Conservation (phyloP, 2,797 vertebrate species). For the Sphenopsis melanotis region DNA sequence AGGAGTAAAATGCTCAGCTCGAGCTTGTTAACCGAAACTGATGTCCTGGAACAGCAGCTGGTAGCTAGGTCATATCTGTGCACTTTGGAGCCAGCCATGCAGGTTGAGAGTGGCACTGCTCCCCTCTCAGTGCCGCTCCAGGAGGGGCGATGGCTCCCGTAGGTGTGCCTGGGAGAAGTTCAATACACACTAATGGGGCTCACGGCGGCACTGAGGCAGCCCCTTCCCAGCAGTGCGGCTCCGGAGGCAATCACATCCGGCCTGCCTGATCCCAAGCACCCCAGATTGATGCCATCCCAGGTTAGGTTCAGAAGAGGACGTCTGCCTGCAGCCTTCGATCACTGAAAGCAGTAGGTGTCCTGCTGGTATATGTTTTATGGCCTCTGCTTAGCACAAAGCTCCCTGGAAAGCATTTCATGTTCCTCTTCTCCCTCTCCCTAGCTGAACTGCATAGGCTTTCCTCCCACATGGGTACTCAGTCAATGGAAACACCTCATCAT, state of each 20-base stretch:
- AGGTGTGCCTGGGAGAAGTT: neutral
- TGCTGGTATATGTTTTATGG: neutral
- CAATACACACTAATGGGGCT: neutral
- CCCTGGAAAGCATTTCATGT: neutral
- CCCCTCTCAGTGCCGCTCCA: neutral
- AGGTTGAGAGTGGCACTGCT: neutral
- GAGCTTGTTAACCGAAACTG: neutral
- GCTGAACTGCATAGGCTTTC: neutral
- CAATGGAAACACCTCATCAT: neutral
- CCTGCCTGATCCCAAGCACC: neutral
- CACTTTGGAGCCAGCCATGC: neutral
- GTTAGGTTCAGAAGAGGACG: neutral
- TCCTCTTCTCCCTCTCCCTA: neutral
- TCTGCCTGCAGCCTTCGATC: slow-evolving; percentile 14
- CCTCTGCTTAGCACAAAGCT: neutral
- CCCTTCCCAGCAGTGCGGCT: neutral
- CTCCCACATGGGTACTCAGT: neutral
- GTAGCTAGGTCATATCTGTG: neutral
- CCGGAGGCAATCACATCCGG: neutral
- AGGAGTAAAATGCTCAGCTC: neutral
- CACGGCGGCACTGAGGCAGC: neutral
- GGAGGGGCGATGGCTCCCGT: neutral
- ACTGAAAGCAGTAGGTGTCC: neutral
- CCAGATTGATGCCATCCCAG: neutral
- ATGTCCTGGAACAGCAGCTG: neutral